phyloP scores from a whole-genome alignment of 2,888 invertebrate genomes.

The Lepeophtheirus nordmannii region DNA sequence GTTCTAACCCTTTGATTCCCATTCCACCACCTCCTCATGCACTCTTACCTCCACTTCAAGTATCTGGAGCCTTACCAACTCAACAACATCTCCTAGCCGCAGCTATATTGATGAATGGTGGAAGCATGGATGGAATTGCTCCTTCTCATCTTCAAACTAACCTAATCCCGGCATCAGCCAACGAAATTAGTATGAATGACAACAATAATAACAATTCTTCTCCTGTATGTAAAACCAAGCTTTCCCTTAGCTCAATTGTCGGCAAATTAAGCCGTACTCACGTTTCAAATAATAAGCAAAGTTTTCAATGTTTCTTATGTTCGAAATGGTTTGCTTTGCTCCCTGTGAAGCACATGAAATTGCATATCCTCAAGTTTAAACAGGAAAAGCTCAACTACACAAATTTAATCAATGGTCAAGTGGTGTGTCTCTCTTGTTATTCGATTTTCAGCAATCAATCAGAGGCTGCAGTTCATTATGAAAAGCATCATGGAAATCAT shows the following conservation, averaged over 20 bases:
- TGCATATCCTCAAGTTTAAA: conserved; percentile 19
- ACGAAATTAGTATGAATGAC: background rate
- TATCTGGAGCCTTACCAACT: background rate
- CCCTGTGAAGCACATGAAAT: conserved; percentile 18
- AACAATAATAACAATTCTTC: background rate
- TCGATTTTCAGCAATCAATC: background rate
- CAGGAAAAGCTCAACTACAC: background rate
- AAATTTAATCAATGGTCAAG: conserved; percentile 6
- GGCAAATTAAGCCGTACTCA: conserved; percentile 13
- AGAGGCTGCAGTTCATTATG: background rate
- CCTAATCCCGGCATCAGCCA: background rate
- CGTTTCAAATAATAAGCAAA: conserved; percentile 1
- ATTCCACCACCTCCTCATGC: background rate
- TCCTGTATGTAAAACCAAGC: background rate
- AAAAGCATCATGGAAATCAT: background rate
- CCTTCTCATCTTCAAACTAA: too few species aligned
- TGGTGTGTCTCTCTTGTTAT: conserved; percentile 12
- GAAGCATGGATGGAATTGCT: background rate
- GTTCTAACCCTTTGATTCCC: background rate
- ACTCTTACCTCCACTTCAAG: background rate
- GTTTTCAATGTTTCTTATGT: conserved; percentile 18
- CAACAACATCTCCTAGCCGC: background rate
- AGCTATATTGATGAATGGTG: conserved; percentile 1
- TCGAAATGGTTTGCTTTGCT: conserved; percentile 20
- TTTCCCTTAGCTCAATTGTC: conserved; percentile 7